These are phyloP conservation scores for Drosophila rufa DNA, from an alignment of 1,140 invertebrate genomes.

Conservation along the genomic window DNA sequence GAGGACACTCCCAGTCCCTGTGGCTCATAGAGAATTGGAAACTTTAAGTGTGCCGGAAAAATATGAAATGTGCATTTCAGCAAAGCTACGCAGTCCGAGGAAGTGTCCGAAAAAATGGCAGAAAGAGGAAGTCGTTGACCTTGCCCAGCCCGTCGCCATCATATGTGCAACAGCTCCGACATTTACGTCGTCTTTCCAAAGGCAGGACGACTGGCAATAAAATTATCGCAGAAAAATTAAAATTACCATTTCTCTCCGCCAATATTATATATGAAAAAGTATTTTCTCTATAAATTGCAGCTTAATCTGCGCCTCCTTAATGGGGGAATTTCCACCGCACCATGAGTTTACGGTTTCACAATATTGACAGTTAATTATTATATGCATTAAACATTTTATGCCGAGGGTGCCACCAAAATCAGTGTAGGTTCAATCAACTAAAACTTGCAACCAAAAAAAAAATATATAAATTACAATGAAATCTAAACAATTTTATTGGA, in stretches of 20 bases:
- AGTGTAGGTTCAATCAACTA: too few species aligned
- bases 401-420: too few species aligned
- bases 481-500: too few species aligned
- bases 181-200: conserved; percentile 45
- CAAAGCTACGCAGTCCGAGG: conserved; percentile 17
- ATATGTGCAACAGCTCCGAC: conserved; percentile 48
- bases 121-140: conserved; percentile 27
- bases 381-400: conserved; percentile 3
- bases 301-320: conserved; percentile 52
- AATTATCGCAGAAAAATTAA: conserved; percentile 74
- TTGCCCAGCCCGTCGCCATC: conserved; percentile 16
- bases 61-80: conserved; percentile 69
- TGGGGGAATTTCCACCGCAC: conserved; percentile 4
- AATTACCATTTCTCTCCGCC: conserved; percentile 44
- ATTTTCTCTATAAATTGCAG: conserved; percentile 44
- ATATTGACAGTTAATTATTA: conserved; percentile 65
- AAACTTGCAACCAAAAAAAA: background rate
- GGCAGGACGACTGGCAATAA: conserved; percentile 54
- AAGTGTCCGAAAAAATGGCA: conserved; percentile 37
- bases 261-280: conserved; percentile 43
- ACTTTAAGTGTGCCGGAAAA: conserved; percentile 69
- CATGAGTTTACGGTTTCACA: conserved; percentile 20
- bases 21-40: conserved; percentile 61
- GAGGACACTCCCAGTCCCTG: conserved; percentile 12
- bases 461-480: background rate